Evolutionary conservation across 2,888 invertebrate genomes (phyloP).

Genomic region (Aphidius colemani): DNA sequence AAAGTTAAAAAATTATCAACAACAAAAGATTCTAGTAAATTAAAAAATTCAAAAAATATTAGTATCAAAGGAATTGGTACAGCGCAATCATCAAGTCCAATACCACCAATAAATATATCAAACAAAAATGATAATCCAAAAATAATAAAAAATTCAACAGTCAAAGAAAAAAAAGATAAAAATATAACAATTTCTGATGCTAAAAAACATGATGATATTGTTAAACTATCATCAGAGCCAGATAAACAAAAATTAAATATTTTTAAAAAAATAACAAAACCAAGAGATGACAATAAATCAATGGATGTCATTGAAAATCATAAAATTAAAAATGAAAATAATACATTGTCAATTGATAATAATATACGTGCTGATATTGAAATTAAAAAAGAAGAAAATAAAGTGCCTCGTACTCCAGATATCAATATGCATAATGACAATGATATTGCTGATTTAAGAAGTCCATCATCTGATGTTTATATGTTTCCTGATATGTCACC

Average conservation of each 20-base stretch:
- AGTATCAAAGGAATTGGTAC: constrained; percentile 44
- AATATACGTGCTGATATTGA: constrained; percentile 37
- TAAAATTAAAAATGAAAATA: constrained; percentile 59
- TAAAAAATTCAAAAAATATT: constrained; percentile 60
- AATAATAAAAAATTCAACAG: constrained; percentile 42
- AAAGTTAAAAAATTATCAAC: constrained; percentile 61
- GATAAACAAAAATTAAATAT: constrained; percentile 86
- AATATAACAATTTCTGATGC: constrained; percentile 38
- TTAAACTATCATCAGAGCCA: constrained; percentile 77
- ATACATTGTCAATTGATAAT: constrained; percentile 56
- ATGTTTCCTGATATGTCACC: constrained; percentile 62
- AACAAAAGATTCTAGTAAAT: constrained; percentile 62
- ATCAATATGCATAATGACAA: constrained; percentile 41
- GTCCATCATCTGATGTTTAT: constrained; percentile 57
- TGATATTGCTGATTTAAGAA: constrained; percentile 47
- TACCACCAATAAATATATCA: constrained; percentile 33
- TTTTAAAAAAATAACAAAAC: constrained; percentile 80
- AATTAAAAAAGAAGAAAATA: constrained; percentile 49
- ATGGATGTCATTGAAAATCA: constrained; percentile 55
- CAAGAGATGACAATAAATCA: constrained; percentile 68
- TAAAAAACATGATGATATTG: constrained; percentile 64
- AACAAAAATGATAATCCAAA: constrained; percentile 43
- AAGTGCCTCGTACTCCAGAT: constrained; percentile 55
- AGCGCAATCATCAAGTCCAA: constrained; percentile 48
- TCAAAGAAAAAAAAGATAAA: constrained; percentile 41